Conservation (phyloP, 2,113 vertebrate genomes). For the Glaucomys volans region DNA sequence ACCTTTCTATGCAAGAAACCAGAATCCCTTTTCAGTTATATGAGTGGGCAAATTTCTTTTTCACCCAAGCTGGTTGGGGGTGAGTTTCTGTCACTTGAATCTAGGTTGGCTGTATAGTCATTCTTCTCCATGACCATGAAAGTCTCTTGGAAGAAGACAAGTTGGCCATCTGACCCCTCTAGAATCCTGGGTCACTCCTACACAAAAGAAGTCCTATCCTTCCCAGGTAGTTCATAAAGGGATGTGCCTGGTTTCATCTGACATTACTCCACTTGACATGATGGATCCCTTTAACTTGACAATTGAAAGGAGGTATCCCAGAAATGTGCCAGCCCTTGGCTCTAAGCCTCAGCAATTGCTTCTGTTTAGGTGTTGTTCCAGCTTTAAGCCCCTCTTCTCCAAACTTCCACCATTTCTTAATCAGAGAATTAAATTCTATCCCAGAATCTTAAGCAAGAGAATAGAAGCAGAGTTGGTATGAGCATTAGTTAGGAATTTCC, state of each 20-base stretch:
- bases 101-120: not conserved
- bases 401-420: not conserved
- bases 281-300: not conserved
- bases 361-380: too few relatives aligned
- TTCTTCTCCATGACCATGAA: not conserved
- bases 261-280: not conserved
- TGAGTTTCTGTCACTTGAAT: not conserved
- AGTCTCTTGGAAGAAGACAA: not conserved
- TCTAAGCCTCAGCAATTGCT: too few relatives aligned
- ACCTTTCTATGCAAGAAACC: not conserved
- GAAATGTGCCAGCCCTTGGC: rapidly evolving
- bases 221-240: too few relatives aligned
- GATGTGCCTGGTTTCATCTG: not conserved
- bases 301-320: not conserved
- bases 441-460: too few relatives aligned
- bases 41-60: not conserved
- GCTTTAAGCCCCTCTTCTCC: not conserved
- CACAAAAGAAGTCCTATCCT: not conserved
- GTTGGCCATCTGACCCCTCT: too few relatives aligned
- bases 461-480: not conserved
- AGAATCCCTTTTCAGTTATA: not conserved
- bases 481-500: not conserved
- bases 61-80: not conserved
- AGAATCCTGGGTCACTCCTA: not conserved
- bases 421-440: not conserved